A percentile compares a stretch with the other conserved stretches of the same genome.
phyloP scores from a whole-genome alignment of 2,888 invertebrate species.

The Drosophila infuscata region DNA sequence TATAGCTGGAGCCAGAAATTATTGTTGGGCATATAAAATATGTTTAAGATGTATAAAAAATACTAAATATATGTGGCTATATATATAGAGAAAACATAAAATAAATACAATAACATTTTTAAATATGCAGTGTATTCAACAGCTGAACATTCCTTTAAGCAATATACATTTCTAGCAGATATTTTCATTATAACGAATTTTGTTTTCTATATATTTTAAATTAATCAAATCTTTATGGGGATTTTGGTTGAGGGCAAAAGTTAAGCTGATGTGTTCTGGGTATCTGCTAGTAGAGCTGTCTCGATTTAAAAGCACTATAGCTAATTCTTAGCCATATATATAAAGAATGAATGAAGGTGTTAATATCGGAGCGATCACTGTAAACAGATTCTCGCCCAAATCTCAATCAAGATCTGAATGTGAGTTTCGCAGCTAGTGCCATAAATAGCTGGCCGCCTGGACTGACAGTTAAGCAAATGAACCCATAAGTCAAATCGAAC shows the following conservation, averaged over 20 bases:
- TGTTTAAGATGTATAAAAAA: neutral
- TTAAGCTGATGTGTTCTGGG: neutral
- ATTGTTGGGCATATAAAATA: neutral
- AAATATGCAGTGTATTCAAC: neutral
- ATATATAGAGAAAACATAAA: too few species aligned
- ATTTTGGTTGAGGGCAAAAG: neutral
- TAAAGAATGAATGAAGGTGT: neutral
- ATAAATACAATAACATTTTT: neutral
- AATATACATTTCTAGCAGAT: neutral
- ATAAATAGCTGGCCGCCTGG: slow-evolving; percentile 58
- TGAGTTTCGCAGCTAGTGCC: slow-evolving; percentile 25
- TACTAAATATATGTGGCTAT: neutral
- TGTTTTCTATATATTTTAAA: neutral
- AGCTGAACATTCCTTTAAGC: neutral
- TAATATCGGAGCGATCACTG: neutral
- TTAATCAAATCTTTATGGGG: neutral
- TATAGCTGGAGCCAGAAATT: neutral
- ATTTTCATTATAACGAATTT: neutral
- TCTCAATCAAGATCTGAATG: neutral
- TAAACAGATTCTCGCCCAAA: slow-evolving; percentile 22
- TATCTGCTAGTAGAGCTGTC: neutral
- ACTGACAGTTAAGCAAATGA: slow-evolving; percentile 76
- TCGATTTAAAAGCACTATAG: neutral
- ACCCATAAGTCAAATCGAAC: slow-evolving; percentile 84
- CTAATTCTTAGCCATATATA: neutral